Base-by-base conservation (phyloP, 2,113 vertebrate genomes). In the Poeciliopsis retropinna region DNA sequence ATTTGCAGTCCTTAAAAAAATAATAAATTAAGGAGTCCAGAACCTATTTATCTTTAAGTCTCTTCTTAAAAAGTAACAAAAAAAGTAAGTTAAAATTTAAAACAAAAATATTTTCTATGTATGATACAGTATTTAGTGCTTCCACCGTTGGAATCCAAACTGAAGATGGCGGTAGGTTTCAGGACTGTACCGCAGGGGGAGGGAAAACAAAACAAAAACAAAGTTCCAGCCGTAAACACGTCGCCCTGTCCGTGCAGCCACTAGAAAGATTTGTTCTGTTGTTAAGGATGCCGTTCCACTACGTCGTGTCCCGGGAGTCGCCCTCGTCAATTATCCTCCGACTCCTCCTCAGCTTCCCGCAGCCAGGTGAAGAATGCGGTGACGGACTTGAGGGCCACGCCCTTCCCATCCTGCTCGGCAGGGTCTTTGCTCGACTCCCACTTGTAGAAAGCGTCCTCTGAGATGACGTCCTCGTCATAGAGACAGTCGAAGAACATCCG, bases 401-500 rank as follows among this genome's bases (percentile, higher is more conserved):
- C 97, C 80, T 99, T 99, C 62, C 98, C 98, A 3, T 89, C 92
- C 94, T 97, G 97, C 92, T 99, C 98, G 0, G 96, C 97, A 0
- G 97, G 96, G 94, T 99, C 98, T 90, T 97, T 98, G 95, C 98
- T 98, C 68, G 94, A 91, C 73, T 99, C 98, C 98, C 98, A 99
- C 72, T 95, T 96, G 94, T 98, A 98, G 94, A 99, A 99, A 73
- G 98, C 97, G 28, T 99, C 97, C 93, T 99, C 98, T 0, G 97
- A 99, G 88, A 99, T 99, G 17, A 99, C 98, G 87, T 99, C 98
- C 91, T 99, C 98, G 0, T 99, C 98, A 5, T 99, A 99, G 62
- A 99, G 96, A 94, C 96, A 98, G 84, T 99, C 98, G 28, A 99
- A 99, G 91, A 99, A 99, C 97, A 98, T 99, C 92, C 98, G 95